phyloP scores from a whole-genome alignment of 1,140 invertebrate genomes.

The Rhagoletis zephyria region DNA sequence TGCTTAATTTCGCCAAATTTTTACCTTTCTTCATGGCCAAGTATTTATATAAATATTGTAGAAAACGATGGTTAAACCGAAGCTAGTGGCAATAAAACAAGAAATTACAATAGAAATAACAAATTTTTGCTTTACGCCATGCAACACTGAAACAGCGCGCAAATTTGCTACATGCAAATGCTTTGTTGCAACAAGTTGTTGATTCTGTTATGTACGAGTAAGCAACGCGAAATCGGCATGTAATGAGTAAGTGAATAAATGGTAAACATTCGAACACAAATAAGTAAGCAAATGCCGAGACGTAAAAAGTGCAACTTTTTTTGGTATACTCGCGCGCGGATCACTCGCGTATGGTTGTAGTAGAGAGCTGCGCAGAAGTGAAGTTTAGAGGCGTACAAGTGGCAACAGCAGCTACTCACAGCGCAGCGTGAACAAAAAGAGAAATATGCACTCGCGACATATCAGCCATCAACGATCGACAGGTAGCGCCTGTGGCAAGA shows the following conservation, averaged over 20 bases:
- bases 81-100: constrained; percentile 19
- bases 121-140: neutral
- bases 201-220: neutral
- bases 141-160: neutral
- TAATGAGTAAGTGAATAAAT: constrained; percentile 3
- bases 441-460: constrained; percentile 45
- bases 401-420: no score
- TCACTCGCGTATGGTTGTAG: no score
- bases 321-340: no score
- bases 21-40: constrained; percentile 6
- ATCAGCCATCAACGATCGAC: constrained; percentile 48
- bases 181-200: constrained; percentile 38
- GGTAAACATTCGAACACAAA: no score
- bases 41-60: neutral
- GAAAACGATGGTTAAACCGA: constrained; percentile 22
- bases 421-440: neutral
- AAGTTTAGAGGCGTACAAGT: no score
- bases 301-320: no score
- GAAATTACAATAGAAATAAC: constrained; percentile 1
- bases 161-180: constrained; percentile 10
- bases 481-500: constrained; percentile 48
- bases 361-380: no score
- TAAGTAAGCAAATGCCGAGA: no score
- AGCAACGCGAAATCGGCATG: neutral
- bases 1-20: constrained; percentile 14